Evolutionary conservation across 2,888 invertebrate genomes (phyloP).

Genomic region (Gonocerus acuteangulatus): DNA sequence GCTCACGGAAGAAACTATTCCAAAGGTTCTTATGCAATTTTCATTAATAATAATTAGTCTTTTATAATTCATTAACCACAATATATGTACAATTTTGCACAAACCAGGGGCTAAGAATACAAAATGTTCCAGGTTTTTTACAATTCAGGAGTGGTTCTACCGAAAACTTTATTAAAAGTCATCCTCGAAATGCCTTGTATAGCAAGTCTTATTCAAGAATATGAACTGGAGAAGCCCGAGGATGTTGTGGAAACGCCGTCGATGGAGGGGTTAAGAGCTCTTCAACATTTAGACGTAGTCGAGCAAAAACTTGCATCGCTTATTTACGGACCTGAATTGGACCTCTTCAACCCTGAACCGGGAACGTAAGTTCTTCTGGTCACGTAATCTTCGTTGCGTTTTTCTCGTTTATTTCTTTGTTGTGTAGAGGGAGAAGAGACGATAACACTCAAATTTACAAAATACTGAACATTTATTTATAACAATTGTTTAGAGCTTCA

Average conservation of each 20-base stretch:
- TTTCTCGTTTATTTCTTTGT: too few relatives aligned
- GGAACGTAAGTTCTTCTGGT: constrained; percentile 25
- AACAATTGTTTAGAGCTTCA: too few relatives aligned
- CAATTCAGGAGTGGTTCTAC: constrained; percentile 33
- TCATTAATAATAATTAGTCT: neutral
- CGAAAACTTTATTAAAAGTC: constrained; percentile 32
- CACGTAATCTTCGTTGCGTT: too few relatives aligned
- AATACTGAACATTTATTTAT: too few relatives aligned
- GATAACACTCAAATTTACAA: too few relatives aligned
- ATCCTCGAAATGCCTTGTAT: constrained; percentile 35
- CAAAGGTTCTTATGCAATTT: constrained; percentile 33
- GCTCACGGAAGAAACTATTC: constrained; percentile 39
- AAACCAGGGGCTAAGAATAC: too few relatives aligned
- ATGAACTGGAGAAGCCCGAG: constrained; percentile 12
- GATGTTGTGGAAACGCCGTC: constrained; percentile 4
- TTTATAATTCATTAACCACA: constrained; percentile 36
- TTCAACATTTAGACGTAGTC: constrained; percentile 30
- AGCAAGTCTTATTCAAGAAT: constrained; percentile 36
- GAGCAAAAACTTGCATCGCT: constrained; percentile 36
- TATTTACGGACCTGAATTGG: constrained; percentile 30
- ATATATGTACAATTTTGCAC: too few relatives aligned
- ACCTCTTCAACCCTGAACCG: constrained; percentile 7
- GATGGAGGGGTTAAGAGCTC: constrained; percentile 24
- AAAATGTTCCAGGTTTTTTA: constrained; percentile 38
- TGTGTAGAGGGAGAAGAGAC: too few relatives aligned